A percentile compares a stretch with the other conserved stretches of the same genome.
Evolutionary conservation across 2,888 invertebrate genomes (phyloP).

Genomic region (Resseliella maxima): DNA sequence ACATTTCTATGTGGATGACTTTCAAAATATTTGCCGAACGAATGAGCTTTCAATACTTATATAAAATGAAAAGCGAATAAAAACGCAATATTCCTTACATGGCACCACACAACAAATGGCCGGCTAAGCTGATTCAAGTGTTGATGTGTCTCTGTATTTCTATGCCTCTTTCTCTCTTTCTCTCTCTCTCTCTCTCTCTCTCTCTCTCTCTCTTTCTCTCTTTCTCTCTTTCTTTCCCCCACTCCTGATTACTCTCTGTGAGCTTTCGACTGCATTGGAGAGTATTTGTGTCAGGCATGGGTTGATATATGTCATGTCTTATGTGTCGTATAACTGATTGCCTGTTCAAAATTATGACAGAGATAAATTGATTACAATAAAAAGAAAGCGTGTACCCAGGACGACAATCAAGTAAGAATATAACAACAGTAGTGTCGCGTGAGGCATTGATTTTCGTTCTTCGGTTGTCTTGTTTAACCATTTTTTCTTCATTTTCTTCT

Average conservation of each 20-base stretch:
- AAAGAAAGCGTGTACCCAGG: constrained; percentile 12
- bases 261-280: neutral
- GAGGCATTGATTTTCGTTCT: constrained; percentile 2
- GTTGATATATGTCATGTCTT: constrained; percentile 38
- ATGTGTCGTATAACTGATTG: constrained; percentile 49
- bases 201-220: too few species aligned
- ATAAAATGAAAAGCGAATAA: constrained; percentile 2
- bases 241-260: too few species aligned
- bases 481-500: neutral
- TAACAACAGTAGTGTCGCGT: neutral
- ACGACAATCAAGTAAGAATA: constrained; percentile 6
- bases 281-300: constrained; percentile 11
- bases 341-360: constrained; percentile 51
- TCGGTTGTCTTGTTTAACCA: neutral
- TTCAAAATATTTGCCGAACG: neutral
- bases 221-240: too few species aligned
- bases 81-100: constrained; percentile 16
- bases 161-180: neutral
- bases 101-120: neutral
- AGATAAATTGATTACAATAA: constrained; percentile 51
- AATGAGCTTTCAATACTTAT: constrained; percentile 17
- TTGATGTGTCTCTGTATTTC: neutral
- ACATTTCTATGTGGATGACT: neutral
- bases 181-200: too few species aligned
- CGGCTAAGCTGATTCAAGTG: neutral